These are phyloP conservation scores for Cactoblastis cactorum DNA, from an alignment of 2,888 invertebrate genomes.

Conservation along the genomic window DNA sequence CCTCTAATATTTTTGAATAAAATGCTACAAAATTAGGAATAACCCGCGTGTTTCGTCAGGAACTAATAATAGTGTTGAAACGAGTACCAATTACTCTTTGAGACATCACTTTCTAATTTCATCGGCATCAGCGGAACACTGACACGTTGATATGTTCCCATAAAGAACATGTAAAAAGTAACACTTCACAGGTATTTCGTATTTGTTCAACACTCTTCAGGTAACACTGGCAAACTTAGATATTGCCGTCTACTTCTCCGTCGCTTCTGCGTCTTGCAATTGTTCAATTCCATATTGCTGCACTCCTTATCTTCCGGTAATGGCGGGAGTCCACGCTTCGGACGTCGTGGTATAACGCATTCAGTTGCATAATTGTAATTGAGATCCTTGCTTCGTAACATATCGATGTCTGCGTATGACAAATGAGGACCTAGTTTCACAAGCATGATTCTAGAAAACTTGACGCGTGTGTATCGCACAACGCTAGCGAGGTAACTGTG, in stretches of 20 bases:
- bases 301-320: slow-evolving; percentile 68
- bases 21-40: neutral
- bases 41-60: neutral
- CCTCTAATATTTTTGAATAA: neutral
- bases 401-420: slow-evolving; percentile 57
- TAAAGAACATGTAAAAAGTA: neutral
- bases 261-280: slow-evolving; percentile 44
- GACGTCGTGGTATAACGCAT: slow-evolving; percentile 57
- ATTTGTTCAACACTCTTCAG: slow-evolving; percentile 57
- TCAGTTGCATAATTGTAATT: slow-evolving; percentile 54
- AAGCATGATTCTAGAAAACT: slow-evolving; percentile 40
- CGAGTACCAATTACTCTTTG: neutral
- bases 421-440: slow-evolving; percentile 56
- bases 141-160: neutral
- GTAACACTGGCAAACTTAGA: slow-evolving; percentile 53
- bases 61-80: neutral
- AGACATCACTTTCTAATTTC: slow-evolving; percentile 1
- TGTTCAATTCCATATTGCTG: slow-evolving; percentile 54
- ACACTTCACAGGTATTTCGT: slow-evolving; percentile 14
- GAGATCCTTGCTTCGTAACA: slow-evolving; percentile 58
- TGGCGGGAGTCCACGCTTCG: slow-evolving; percentile 56
- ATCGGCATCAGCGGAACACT: neutral
- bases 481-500: slow-evolving; percentile 37
- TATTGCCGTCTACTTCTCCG: slow-evolving; percentile 55
- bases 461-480: slow-evolving; percentile 39